These are phyloP conservation scores for Lissocephala sabroskyi DNA, from an alignment of 2,888 invertebrate species.

Conservation along the genomic window DNA sequence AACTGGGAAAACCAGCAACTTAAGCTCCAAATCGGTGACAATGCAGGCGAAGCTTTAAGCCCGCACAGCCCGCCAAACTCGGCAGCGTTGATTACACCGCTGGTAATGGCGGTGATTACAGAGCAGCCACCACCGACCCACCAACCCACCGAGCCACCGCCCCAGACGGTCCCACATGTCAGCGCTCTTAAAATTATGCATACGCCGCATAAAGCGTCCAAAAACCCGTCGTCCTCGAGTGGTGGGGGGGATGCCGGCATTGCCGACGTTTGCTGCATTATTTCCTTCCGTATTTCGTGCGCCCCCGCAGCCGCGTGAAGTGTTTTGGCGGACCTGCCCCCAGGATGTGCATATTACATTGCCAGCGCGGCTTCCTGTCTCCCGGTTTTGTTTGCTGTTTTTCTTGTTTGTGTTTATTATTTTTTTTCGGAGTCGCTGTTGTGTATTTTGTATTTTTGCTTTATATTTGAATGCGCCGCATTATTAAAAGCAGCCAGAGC, in stretches of 20 bases:
- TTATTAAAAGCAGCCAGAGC: conserved; percentile 52
- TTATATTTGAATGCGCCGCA: too few species aligned
- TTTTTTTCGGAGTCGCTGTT: neutral
- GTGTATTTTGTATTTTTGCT: too few species aligned
- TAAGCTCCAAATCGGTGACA: conserved; percentile 10
- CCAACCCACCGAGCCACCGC: conserved; percentile 14
- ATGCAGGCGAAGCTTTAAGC: too few species aligned
- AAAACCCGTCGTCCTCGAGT: conserved; percentile 1
- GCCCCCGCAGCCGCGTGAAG: conserved; percentile 19
- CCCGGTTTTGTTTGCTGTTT: conserved; percentile 12
- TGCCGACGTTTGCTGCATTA: conserved; percentile 55
- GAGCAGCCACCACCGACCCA: conserved; percentile 10
- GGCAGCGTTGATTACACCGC: conserved; percentile 49
- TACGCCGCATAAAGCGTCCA: conserved; percentile 43
- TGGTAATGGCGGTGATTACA: conserved; percentile 60
- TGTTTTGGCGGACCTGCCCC: conserved; percentile 31
- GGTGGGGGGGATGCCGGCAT: conserved; percentile 12
- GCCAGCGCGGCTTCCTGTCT: conserved; percentile 30
- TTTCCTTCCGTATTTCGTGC: conserved; percentile 50
- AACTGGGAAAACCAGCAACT: conserved; percentile 16
- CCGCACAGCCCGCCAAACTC: too few species aligned
- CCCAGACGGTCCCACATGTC: conserved; percentile 12
- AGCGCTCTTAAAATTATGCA: conserved; percentile 47
- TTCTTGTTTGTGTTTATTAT: conserved; percentile 12
- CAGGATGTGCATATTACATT: conserved; percentile 59